Percentiles rank a stretch among this genome's conserved stretches.
These are phyloP conservation scores for Euura lappo DNA, from an alignment of 1,140 invertebrate species.

Conservation along the genomic window DNA sequence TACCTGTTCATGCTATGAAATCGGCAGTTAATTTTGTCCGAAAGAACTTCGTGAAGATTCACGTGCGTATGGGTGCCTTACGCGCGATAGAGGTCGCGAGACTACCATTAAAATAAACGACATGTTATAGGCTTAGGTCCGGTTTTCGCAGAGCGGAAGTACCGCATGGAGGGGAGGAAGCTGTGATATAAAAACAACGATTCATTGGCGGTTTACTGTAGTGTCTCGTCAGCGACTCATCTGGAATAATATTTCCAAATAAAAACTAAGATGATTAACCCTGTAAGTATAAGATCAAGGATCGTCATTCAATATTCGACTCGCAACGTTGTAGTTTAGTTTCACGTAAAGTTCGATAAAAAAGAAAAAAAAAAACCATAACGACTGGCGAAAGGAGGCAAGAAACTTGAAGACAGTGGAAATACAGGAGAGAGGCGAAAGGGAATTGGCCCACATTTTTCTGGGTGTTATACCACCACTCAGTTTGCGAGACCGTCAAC, in stretches of 20 bases:
- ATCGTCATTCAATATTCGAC: not conserved
- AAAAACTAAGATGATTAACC: slow-evolving; percentile 28
- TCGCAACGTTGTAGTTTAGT: too few relatives aligned
- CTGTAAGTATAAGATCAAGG: slow-evolving; percentile 29
- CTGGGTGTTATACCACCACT: not conserved
- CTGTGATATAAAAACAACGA: slow-evolving; percentile 50
- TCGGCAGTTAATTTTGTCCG: too few relatives aligned
- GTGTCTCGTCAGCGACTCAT: slow-evolving; percentile 37
- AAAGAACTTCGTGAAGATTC: too few relatives aligned
- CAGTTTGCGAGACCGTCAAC: not conserved
- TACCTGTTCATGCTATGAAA: too few relatives aligned
- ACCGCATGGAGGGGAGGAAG: slow-evolving; percentile 45
- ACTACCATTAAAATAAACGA: not conserved
- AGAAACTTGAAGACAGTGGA: not conserved
- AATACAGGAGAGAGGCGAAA: not conserved
- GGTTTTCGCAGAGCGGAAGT: slow-evolving; percentile 2
- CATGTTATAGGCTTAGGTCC: not conserved
- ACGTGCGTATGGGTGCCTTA: too few relatives aligned
- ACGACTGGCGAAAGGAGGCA: not conserved
- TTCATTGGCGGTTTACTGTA: slow-evolving; percentile 37
- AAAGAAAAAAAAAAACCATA: not conserved
- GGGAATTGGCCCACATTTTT: not conserved
- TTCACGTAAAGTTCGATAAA: too few relatives aligned
- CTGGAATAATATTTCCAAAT: slow-evolving; percentile 10
- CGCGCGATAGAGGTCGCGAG: not conserved